Evolutionary conservation across 2,888 invertebrate species (phyloP).

Genomic region (Dromius quadrimaculatus): DNA sequence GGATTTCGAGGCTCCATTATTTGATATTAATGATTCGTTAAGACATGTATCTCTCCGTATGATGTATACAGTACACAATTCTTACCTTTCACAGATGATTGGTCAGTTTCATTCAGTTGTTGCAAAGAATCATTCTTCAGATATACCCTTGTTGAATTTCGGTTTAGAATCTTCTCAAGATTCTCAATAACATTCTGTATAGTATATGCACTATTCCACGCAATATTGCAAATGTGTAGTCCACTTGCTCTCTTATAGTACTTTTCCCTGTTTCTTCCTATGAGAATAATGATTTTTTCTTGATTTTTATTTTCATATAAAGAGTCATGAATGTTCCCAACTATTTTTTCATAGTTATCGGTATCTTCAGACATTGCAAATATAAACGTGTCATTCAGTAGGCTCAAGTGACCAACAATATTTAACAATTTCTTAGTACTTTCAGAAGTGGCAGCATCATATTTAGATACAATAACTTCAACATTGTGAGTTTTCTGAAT

Average conservation of each 20-base stretch:
- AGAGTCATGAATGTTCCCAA: conserved; percentile 62
- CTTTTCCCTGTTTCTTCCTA: conserved; percentile 7
- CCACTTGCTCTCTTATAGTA: conserved; percentile 53
- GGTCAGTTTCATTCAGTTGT: background rate
- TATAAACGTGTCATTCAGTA: conserved; percentile 61
- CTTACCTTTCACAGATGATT: background rate
- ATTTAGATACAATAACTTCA: conserved; percentile 60
- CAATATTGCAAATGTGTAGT: conserved; percentile 62
- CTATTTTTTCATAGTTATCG: conserved; percentile 60
- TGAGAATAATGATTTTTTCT: conserved; percentile 14
- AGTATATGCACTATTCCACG: conserved; percentile 60
- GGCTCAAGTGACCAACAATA: conserved; percentile 58
- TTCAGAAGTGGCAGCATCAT: conserved; percentile 61
- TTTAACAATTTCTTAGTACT: conserved; percentile 56
- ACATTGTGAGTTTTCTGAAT: conserved; percentile 61
- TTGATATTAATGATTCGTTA: too few relatives aligned
- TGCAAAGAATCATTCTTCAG: conserved; percentile 1
- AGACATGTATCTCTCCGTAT: too few relatives aligned
- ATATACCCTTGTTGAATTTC: background rate
- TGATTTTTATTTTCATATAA: conserved; percentile 55
- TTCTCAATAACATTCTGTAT: conserved; percentile 60
- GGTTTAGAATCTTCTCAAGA: conserved; percentile 61
- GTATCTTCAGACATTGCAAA: conserved; percentile 59
- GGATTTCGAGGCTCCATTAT: too few relatives aligned
- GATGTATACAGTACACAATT: background rate